Base-by-base conservation (phyloP, 2,797 vertebrate species). In the Carapus acus region DNA sequence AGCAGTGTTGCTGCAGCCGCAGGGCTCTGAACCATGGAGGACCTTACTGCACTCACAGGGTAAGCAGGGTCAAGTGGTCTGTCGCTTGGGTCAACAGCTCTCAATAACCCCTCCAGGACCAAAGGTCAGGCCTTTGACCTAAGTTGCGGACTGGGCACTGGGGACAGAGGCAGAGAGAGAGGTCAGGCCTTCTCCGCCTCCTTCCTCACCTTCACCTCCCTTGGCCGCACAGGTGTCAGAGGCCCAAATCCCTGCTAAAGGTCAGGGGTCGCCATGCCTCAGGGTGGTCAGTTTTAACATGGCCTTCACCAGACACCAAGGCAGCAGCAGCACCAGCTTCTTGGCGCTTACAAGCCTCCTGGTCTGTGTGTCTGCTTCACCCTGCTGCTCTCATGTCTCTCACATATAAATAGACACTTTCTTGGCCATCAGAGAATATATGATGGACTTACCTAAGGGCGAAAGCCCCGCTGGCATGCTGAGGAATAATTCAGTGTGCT, bases 1-100 rank as follows among this genome's bases (percentile, higher is more conserved):
- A 38, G 49, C 37, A 13, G 11, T 36, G n/a, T n/a, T 52, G 46
- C 39, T 43, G 18, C 58, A 50, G 73, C 80, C 71, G 73, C 61
- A 37, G 76, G 65, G 54, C 67, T 53, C 54, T 54, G 60, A 66
- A 71, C 66, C 45, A 61, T 22, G 70, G 59, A 73, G 69, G 71
- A n/a, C 65, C 66, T 80, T 49, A 54, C 48, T 2, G 21, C 58
- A 67, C 67, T 62, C 67, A 55, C 29, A 74, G 31, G 65, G 74
- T 82, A 80, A 84, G 76, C 72, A 44, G 73, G 86, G 86, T 89
- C 86, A 88, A 89, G 87, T 87, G 83, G 77, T 66, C 76, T 79
- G 85, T 86, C 84, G 73, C 79, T 67, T 62, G 69, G 80, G 83
- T 83, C 81, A 80, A 65, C 55, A 46, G 53, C 68, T 77, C 52